Evolutionary conservation across 2,888 invertebrate genomes (phyloP), one percentile per base, ranked within the genome.

Genomic region (Brachycybe producta): DNA sequence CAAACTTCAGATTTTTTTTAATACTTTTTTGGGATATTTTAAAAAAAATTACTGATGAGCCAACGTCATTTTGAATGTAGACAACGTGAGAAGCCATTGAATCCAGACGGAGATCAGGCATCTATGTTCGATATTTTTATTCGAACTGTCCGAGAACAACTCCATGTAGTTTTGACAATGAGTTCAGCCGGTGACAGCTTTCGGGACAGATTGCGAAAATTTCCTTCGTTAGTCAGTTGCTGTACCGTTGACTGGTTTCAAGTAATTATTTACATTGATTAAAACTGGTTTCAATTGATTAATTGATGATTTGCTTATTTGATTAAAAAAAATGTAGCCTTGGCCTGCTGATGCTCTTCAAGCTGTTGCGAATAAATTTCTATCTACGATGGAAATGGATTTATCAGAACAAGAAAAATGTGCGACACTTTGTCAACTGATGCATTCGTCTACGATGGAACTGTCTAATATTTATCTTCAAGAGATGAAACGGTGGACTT

Each of bases 191-290:
- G 91, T 3, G 84, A 85, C 36, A 78, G 81, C 5, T 79, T 92
- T 62, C 73, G 86, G 43, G 80, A 78, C 58, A 75, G 85, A 49
- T 79, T 92, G 27, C 73, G 91, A 52, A 91, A 88, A 66, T 94
- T 92, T 65, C 92, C 92, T 0, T 80, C 90, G 0, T 76, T 94
- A 21, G 86, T 92, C 52, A 94, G 91, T 65, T 92, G 91, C 65
- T 92, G 92, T 63, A 92, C 91, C 1, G 91, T 92, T 55, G 90
- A 92, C 66, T 92, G 92, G 92, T 87, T 92, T 67, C 88, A 86
- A 73, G 87, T 87, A 59, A 56, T 43, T 17, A 36, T 5, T 8
- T 49, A 40, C 13, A 5, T 41, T 19, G 40, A 51, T 17, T 13
- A 26, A 19, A 7, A 49, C 23, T 7, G 26, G 32, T 7, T 35